A percentile compares a stretch with the other conserved stretches of the same genome.
phyloP scores from a whole-genome alignment of 2,888 invertebrate species.

The Elysia crispata region DNA sequence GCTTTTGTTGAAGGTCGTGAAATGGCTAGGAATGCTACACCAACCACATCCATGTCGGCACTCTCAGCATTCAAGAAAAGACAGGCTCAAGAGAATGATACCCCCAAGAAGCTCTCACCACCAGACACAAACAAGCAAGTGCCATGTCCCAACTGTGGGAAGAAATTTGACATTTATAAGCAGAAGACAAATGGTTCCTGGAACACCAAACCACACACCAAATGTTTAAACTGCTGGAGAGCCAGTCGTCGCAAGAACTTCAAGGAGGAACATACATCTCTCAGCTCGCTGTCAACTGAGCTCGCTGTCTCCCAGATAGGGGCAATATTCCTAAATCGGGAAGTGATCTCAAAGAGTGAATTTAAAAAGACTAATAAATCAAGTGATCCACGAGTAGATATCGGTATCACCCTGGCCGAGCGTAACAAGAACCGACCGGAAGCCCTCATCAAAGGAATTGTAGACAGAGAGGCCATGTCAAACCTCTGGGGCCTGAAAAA shows the following conservation, averaged over 20 bases:
- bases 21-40: too few relatives aligned
- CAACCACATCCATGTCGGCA: too few relatives aligned
- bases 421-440: not conserved
- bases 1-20: too few relatives aligned
- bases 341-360: not conserved
- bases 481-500: not conserved
- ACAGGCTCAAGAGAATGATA: too few relatives aligned
- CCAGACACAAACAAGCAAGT: too few relatives aligned
- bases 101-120: too few relatives aligned
- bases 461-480: not conserved
- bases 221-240: not conserved
- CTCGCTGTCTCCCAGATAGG: too few relatives aligned
- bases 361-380: not conserved
- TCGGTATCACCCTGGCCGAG: not conserved
- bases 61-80: too few relatives aligned
- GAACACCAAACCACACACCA: not conserved
- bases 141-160: too few relatives aligned
- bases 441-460: not conserved
- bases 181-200: not conserved
- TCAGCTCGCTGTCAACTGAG: not conserved
- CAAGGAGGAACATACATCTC: not conserved
- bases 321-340: too few relatives aligned
- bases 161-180: not conserved
- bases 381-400: not conserved
- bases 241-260: not conserved